phyloP scores from a whole-genome alignment of 2,797 vertebrate species.

The Leucoraja ocellata region DNA sequence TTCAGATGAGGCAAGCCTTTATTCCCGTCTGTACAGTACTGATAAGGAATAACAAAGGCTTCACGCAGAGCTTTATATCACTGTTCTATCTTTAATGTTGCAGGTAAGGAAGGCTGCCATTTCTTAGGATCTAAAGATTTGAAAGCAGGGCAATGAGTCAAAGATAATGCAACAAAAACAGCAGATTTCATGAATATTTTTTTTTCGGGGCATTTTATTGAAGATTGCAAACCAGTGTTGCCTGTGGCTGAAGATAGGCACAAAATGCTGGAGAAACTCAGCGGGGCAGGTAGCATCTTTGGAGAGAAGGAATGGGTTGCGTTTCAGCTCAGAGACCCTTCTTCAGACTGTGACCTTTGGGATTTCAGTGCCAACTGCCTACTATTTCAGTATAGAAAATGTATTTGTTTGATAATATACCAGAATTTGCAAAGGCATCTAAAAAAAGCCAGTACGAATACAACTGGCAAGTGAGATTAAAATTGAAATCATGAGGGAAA shows the following conservation, averaged over 20 bases:
- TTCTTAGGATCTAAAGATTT: neutral
- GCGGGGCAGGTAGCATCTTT: too few species aligned
- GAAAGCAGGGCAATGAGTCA: neutral
- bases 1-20: neutral
- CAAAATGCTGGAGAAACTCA: too few species aligned
- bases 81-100: neutral
- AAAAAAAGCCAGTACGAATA: neutral
- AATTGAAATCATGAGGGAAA: too few species aligned
- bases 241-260: neutral
- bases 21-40: neutral
- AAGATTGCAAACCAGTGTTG: constrained; percentile 9
- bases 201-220: neutral
- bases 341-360: neutral
- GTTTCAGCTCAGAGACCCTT: too few species aligned
- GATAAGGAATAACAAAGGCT: neutral
- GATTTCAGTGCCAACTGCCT: neutral
- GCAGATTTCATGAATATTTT: neutral
- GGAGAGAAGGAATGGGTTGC: too few species aligned
- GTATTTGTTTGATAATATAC: neutral
- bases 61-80: neutral
- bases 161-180: neutral
- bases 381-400: neutral
- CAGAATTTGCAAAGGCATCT: neutral
- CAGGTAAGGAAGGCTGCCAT: neutral
- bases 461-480: too few species aligned